Evolutionary conservation across 2,888 invertebrate genomes (phyloP), one percentile per base, ranked within the genome.

Genomic region (Neelides folsomi): DNA sequence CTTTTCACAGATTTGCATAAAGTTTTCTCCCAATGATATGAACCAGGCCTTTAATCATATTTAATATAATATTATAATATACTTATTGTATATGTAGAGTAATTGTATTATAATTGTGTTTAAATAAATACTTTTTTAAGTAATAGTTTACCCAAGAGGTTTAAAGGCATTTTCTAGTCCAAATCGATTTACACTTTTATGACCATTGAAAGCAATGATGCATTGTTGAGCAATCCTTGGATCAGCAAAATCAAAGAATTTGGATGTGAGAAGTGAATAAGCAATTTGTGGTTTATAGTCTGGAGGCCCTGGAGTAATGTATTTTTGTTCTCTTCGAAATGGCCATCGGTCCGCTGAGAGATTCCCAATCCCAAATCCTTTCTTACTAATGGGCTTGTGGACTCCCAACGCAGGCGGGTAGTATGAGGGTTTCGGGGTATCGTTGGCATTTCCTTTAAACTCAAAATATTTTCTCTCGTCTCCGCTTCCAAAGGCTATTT

Each of bases 341-440:
- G 52, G 37, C 39, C 52, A 55, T 10, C 55, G 16, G 2, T 37
- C 19, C 9, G 36, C 40, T 5, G 47, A 39, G 13, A 55, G 50
- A 9, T 50, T 47, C 1, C 52, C 55, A 13, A 55, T 55, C 1
- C 53, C 55, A 43, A 42, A 55, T n/a, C 55, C 53, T 5, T 47
- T 10, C 8, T 19, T 20, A 46, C 53, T 53, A 2, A 55, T 50
- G 8, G 55, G 55, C 18, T 53, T 53, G 15, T 27, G 19, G 1
- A 55, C 36, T 18, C 53, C 55, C 9, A 53, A 18, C 1, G 44
- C 37, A 1, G 43, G 42, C 10, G 53, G 47, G 8, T 35, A 20
- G 44, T 53, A 55, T 34, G 12, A 45, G 16, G 52, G 52, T 45
- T 52, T 55, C 7, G 55, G 55, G 10, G 52, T 43, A 34, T 55